Conservation (phyloP, 2,888 invertebrate genomes). For the Lasius fuliginosus region DNA sequence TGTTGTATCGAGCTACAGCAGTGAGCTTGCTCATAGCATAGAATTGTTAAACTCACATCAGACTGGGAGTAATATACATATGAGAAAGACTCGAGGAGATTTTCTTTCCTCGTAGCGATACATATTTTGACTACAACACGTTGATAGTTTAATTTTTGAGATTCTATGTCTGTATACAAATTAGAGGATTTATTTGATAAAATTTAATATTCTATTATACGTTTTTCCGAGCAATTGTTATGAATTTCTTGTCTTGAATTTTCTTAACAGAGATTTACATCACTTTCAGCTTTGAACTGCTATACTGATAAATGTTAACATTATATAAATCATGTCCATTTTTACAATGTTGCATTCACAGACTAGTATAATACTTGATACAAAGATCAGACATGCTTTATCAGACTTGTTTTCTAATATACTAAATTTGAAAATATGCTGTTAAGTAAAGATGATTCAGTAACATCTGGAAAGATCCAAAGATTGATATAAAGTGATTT, state of each 20-base stretch:
- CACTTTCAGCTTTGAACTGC: constrained; percentile 68
- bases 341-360: constrained; percentile 61
- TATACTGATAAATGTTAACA: constrained; percentile 72
- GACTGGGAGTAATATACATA: constrained; percentile 56
- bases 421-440: background rate
- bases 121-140: constrained; percentile 68
- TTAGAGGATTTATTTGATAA: constrained; percentile 70
- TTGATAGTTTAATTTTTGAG: constrained; percentile 50
- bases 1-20: constrained; percentile 57
- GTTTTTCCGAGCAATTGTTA: constrained; percentile 72
- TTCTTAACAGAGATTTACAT: constrained; percentile 70
- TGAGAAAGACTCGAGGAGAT: constrained; percentile 50
- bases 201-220: constrained; percentile 70
- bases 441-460: background rate
- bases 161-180: constrained; percentile 64
- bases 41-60: constrained; percentile 65
- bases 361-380: constrained; percentile 51
- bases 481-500: constrained; percentile 8
- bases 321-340: constrained; percentile 66
- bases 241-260: constrained; percentile 67
- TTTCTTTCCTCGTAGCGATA: constrained; percentile 67
- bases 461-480: constrained; percentile 21
- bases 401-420: constrained; percentile 56
- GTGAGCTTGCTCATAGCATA: constrained; percentile 61
- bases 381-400: constrained; percentile 48